These are phyloP conservation scores for Asobara japonica DNA, from an alignment of 1,140 invertebrate genomes.

Conservation along the genomic window DNA sequence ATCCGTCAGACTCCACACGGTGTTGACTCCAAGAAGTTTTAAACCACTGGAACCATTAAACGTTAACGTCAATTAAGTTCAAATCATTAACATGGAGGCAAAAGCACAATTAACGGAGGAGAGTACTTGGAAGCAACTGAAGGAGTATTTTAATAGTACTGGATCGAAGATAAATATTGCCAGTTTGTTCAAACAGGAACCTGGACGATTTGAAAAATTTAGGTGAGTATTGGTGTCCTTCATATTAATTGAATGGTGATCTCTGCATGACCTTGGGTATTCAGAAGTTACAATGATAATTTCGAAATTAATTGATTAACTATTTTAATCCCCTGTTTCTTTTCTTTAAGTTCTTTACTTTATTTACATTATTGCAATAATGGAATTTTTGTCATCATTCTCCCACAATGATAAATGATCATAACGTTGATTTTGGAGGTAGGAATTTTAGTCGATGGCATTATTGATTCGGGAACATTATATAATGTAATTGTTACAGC, in stretches of 20 bases:
- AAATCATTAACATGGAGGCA: constrained; percentile 58
- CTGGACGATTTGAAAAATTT: constrained; percentile 81
- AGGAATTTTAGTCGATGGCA: no score
- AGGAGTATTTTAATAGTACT: constrained; percentile 76
- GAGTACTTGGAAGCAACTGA: constrained; percentile 75
- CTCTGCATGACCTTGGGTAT: background rate
- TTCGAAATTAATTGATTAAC: background rate
- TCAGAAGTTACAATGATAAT: background rate
- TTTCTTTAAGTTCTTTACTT: background rate
- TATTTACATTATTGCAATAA: no score
- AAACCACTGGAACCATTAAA: background rate
- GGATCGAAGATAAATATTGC: constrained; percentile 79
- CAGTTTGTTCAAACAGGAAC: constrained; percentile 80
- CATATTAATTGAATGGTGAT: constrained; percentile 45
- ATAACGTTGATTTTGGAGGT: no score
- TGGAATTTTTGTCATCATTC: no score
- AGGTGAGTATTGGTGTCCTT: constrained; percentile 70
- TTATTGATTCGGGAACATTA: background rate
- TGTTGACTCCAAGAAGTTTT: background rate
- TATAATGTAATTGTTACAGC: background rate
- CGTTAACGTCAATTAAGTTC: background rate
- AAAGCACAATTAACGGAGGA: constrained; percentile 72
- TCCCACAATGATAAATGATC: no score
- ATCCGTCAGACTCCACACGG: background rate
- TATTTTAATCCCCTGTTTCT: background rate